phyloP scores from a whole-genome alignment of 2,888 invertebrate genomes.

The Diachrysia chrysitis region DNA sequence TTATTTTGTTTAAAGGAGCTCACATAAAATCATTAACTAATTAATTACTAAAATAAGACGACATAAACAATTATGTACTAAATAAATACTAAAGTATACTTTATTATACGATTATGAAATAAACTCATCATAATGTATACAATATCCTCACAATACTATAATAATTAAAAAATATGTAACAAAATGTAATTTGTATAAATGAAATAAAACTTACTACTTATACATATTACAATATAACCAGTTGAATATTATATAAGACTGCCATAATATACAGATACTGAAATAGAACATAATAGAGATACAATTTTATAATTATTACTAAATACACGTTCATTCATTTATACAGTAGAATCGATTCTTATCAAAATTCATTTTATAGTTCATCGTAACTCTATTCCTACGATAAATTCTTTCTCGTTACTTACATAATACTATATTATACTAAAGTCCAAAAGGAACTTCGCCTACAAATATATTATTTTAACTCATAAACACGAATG shows the following conservation, averaged over 20 bases:
- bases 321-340: conserved; percentile 53
- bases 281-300: conserved; percentile 33
- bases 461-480: conserved; percentile 62
- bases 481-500: conserved; percentile 76
- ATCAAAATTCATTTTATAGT: conserved; percentile 71
- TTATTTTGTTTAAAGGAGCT: neutral
- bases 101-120: neutral
- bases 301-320: conserved; percentile 38
- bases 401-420: conserved; percentile 83
- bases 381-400: conserved; percentile 73
- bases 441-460: conserved; percentile 82
- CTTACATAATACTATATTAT: conserved; percentile 74
- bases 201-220: neutral
- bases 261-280: conserved; percentile 3
- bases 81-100: neutral
- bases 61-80: too few species aligned
- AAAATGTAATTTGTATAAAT: neutral
- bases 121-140: neutral
- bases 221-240: conserved; percentile 2
- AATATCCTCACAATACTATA: neutral
- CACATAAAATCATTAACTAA: too few species aligned
- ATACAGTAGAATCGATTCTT: conserved; percentile 66
- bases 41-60: too few species aligned
- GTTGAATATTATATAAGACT: conserved; percentile 2
- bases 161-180: neutral